Base-by-base conservation (phyloP, 1,140 invertebrate genomes). In the Lysiphlebus fabarum region DNA sequence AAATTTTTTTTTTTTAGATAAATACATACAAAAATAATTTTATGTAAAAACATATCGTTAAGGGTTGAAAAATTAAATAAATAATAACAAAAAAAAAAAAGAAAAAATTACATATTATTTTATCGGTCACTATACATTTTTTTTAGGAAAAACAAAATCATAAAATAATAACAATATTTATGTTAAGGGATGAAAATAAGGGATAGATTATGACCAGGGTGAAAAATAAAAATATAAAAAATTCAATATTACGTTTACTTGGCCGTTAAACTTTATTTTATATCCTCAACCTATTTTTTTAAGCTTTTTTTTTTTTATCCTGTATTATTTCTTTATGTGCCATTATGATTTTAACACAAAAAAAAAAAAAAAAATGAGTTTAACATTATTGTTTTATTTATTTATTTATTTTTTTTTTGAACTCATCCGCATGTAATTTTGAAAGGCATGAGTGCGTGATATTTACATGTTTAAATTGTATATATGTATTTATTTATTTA, bases 221-320 rank as follows among this genome's bases (percentile, higher is more conserved):
- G 17, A 26, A 47, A 26, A 44, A 44, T 12, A 14, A 44, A 73
- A 59, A 68, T 69, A 55, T 58, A 63, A 73, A 71, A 71, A 71
- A 72, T 70, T 74, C 69, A 67, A 74, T 74, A 71, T 69, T 62
- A 67, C 66, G 67, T 66, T 65, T 34, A 34, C 47, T 71, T 71
- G 69, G 11, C 26, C 70, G 71, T 74, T 68, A 65, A 34, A 66
- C 62, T 59, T 65, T 62, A 59, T 64, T 65, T 70, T 65, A 65
- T 67, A 66, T 65, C 68, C 63, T 60, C 64, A 26, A 26, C 66
- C 65, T 75, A 67, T 74, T 74, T 72, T 70, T 70, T 49, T 10
- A n/a, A 17, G 11, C 12, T 49, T 34, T 17, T 49, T 49, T 49
- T 49, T 47, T 49, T 26, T 76, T 76, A 71, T 71, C 65, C 67